These are phyloP conservation scores for Drosophila erecta DNA, from an alignment of 1,140 invertebrate species.

Conservation along the genomic window DNA sequence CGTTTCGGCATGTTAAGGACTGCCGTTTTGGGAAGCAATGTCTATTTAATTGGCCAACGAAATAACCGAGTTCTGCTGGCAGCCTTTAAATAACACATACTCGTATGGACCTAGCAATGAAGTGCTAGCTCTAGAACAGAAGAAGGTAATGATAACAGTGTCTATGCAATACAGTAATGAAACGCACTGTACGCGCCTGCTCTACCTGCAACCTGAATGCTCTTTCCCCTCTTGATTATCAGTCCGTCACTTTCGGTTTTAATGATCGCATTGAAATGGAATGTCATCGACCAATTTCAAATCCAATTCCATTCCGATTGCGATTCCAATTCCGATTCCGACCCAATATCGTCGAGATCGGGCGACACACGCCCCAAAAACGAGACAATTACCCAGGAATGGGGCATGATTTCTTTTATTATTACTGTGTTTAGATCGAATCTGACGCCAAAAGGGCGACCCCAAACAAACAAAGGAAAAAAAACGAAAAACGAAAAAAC, in stretches of 20 bases:
- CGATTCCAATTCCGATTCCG: conserved; percentile 6
- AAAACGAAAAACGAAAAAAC: neutral
- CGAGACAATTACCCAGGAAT: conserved; percentile 58
- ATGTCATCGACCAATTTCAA: conserved; percentile 34
- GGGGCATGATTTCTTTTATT: conserved; percentile 61
- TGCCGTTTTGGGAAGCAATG: too few species aligned
- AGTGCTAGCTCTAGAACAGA: too few species aligned
- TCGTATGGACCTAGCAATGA: too few species aligned
- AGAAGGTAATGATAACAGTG: too few species aligned
- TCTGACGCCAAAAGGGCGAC: conserved; percentile 53
- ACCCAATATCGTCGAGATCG: conserved; percentile 13
- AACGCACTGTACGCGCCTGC: conserved; percentile 5
- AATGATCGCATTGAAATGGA: conserved; percentile 44
- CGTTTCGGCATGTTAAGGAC: conserved; percentile 4
- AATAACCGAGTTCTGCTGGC: neutral
- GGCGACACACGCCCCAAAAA: conserved; percentile 58
- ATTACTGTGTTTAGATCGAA: conserved; percentile 64
- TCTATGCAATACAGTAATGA: neutral
- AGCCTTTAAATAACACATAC: neutral
- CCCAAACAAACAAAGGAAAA: too few species aligned
- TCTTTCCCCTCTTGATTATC: neutral
- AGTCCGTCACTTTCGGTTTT: conserved; percentile 40
- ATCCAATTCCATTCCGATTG: conserved; percentile 16
- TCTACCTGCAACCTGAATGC: conserved; percentile 12
- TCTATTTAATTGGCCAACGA: too few species aligned